Percentiles rank a stretch among this genome's conserved stretches.
Evolutionary conservation across 2,113 vertebrate species (phyloP).

Genomic region (Falco punctatus): DNA sequence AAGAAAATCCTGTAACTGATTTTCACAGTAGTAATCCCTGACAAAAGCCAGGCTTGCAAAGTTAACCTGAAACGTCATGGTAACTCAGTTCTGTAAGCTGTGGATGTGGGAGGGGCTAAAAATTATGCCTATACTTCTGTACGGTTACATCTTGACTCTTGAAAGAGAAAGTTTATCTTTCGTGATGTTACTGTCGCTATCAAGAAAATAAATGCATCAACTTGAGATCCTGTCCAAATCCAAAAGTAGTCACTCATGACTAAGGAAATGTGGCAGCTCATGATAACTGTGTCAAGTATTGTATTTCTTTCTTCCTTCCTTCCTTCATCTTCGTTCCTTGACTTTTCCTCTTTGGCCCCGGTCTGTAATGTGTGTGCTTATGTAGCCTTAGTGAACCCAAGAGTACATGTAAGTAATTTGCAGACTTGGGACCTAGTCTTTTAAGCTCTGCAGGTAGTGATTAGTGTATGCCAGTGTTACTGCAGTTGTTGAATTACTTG

Average conservation of each 20-base stretch:
- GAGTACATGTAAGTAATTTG: not conserved
- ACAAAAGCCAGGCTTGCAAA: not conserved
- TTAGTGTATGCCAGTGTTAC: not conserved
- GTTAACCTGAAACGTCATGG: not conserved
- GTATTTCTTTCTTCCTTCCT: not conserved
- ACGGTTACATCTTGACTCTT: not conserved
- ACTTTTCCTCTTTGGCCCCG: not conserved
- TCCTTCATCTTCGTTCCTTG: not conserved
- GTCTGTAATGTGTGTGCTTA: not conserved
- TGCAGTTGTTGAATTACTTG: not conserved
- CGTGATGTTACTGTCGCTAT: not conserved
- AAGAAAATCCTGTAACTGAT: not conserved
- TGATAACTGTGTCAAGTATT: not conserved
- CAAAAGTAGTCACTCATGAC: not conserved
- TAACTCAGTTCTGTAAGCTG: not conserved
- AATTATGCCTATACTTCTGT: not conserved
- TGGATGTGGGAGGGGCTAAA: not conserved
- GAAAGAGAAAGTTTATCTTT: not conserved
- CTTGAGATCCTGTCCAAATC: not conserved
- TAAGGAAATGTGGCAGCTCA: not conserved
- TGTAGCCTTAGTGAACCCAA: not conserved
- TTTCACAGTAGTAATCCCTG: not conserved
- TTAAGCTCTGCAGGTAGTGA: not conserved
- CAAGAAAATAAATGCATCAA: not conserved
- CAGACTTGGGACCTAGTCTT: not conserved